phyloP scores from a whole-genome alignment of 1,140 invertebrate genomes.

The Leptoteleia sp. region DNA sequence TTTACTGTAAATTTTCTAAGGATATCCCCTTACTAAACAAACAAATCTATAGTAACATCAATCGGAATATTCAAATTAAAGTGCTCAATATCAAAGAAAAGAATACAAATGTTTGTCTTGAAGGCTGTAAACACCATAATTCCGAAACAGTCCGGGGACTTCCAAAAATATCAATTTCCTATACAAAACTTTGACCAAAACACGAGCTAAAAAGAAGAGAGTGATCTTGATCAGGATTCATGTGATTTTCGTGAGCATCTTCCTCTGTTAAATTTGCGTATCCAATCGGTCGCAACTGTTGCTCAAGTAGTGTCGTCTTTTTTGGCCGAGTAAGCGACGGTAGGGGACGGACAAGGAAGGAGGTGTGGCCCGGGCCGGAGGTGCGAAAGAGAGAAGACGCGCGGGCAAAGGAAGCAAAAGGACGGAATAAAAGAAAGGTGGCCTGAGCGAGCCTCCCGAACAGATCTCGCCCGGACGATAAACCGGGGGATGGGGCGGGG shows the following conservation, averaged over 20 bases:
- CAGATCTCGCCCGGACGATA: constrained; percentile 79
- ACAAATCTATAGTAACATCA: too few species aligned
- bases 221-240: constrained; percentile 13
- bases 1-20: too few species aligned
- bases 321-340: constrained; percentile 16
- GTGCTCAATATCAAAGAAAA: too few species aligned
- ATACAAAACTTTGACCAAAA: not conserved
- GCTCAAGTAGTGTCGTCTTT: constrained; percentile 33
- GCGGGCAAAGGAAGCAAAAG: constrained; percentile 28
- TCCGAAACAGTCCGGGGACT: too few species aligned
- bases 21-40: too few species aligned
- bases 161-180: constrained; percentile 1
- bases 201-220: not conserved
- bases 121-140: too few species aligned
- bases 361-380: not conserved
- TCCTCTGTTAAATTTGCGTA: constrained; percentile 64
- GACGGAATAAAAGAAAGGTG: constrained; percentile 62
- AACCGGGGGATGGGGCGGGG: too few species aligned
- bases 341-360: constrained; percentile 15
- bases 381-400: constrained; percentile 36
- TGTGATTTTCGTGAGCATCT: constrained; percentile 27
- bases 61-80: too few species aligned
- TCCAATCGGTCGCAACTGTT: constrained; percentile 56
- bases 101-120: too few species aligned
- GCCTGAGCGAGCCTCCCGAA: constrained; percentile 60